Conservation (phyloP, 2,797 vertebrate species). For the Rousettus madagascariensis region DNA sequence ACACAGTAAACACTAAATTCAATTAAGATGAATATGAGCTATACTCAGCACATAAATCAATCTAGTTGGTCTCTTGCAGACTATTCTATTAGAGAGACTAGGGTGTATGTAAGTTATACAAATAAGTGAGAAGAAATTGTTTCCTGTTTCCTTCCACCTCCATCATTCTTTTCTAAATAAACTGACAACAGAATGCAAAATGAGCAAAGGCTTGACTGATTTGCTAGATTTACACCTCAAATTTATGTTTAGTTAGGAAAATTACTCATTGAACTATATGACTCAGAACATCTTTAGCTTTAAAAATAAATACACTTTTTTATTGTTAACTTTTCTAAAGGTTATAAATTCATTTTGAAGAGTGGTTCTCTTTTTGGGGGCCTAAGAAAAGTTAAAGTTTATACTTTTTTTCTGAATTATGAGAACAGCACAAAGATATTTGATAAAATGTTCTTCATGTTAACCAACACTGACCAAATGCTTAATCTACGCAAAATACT, state of each 20-base stretch:
- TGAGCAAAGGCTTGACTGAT: neutral
- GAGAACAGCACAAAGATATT: neutral
- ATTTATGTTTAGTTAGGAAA: neutral
- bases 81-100: neutral
- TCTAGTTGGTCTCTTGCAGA: neutral
- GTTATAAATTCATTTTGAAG: constrained; percentile 35
- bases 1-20: constrained; percentile 18
- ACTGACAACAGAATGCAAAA: neutral
- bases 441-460: neutral
- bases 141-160: neutral
- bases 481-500: neutral
- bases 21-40: neutral
- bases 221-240: neutral
- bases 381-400: neutral
- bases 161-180: neutral
- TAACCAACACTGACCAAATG: neutral
- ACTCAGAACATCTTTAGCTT: neutral
- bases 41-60: neutral
- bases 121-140: neutral
- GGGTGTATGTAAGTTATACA: neutral
- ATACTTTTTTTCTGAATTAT: neutral
- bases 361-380: neutral
- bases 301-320: constrained; percentile 12
- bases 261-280: neutral
- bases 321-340: constrained; percentile 1